Base-by-base conservation (phyloP, 2,113 vertebrate genomes). In the Phyllostomus discolor region DNA sequence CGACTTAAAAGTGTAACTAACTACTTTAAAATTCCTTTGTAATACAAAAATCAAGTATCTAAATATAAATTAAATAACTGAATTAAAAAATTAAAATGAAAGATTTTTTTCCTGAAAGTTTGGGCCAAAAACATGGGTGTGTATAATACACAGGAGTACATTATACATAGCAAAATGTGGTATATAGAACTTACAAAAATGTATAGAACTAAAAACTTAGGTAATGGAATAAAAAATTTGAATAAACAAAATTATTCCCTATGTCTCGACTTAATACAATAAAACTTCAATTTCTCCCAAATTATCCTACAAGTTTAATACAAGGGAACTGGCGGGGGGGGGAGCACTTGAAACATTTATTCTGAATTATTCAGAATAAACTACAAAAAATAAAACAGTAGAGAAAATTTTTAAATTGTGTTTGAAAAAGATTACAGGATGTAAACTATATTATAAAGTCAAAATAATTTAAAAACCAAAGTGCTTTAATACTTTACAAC, bases 381-480 rank as follows among this genome's bases (percentile, higher is more conserved):
- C 38, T 72, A 20, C 28, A n/a, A 54, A 89, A 97, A 85, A 85
- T 64, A 52, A 50, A 72, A 16, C 20, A 1, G 69, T 70, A 70
- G 35, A 88, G 88, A 86, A 80, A 82, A 8, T 8, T n/a, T 67
- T 90, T 88, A 4, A 92, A 88, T n/a, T 59, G 3, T 54, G 86
- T 90, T 79, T 90, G 5, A 64, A 83, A 90, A 95, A 66, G 84
- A 83, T 16, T 10, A 94, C 31, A 95, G 54, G 43, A 88, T 62
- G 12, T 88, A 79, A 79, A 66, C 69, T 79, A 66, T 11, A 48
- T 82, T 64, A 50, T 22, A 33, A 83, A 57, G 35, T 85, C 54
- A 90, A 69, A 69, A 76, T 78, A 78, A 70, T 14, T 82, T 24
- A 41, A 52, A 94, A 72, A 64, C 35, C 50, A 31, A 80, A 81